Conservation (phyloP, 2,113 vertebrate species). For the Spilogale gracilis region DNA sequence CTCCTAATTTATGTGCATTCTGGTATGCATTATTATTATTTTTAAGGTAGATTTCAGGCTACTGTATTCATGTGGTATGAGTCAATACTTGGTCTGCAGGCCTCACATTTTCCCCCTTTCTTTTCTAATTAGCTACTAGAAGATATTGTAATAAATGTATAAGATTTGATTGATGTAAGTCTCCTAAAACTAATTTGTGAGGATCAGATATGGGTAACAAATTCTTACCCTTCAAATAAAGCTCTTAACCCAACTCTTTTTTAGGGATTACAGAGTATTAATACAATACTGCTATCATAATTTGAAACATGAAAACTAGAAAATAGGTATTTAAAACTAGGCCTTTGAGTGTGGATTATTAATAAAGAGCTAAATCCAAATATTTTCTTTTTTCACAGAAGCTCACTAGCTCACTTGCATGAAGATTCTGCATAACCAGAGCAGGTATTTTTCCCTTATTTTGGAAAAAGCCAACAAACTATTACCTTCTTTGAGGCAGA, state of each 20-base stretch:
- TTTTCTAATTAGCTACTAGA: background rate
- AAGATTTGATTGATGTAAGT: background rate
- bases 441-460: slow-evolving; percentile 33
- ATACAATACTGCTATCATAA: background rate
- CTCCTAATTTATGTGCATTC: background rate
- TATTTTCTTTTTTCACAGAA: slow-evolving; percentile 5
- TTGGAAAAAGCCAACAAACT: background rate
- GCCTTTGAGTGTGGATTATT: background rate
- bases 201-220: slow-evolving; percentile 21
- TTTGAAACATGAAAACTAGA: slow-evolving; percentile 48
- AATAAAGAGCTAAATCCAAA: slow-evolving; percentile 41
- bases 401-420: background rate
- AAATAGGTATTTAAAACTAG: slow-evolving; percentile 43
- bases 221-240: slow-evolving; percentile 30
- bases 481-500: background rate
- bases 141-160: background rate
- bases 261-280: background rate
- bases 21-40: slow-evolving; percentile 13
- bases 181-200: background rate
- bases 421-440: background rate
- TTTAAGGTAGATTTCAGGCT: background rate
- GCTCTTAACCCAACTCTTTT: background rate
- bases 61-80: background rate
- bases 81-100: background rate
- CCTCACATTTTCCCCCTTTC: background rate